Conservation (phyloP, 2,113 vertebrate species). For the Pica pica region DNA sequence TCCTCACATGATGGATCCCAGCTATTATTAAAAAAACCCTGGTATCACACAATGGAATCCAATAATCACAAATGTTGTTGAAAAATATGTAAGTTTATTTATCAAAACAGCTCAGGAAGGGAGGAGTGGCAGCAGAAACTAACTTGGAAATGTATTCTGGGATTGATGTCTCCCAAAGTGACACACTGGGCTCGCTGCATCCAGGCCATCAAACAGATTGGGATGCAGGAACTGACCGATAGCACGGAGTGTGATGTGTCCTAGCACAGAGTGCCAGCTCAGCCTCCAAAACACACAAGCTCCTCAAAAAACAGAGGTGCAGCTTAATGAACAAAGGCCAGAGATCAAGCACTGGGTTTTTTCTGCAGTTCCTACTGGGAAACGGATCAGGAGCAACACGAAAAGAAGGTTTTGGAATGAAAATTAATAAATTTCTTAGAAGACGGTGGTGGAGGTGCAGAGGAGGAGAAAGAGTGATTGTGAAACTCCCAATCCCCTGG, state of each 20-base stretch:
- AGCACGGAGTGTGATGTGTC: background rate
- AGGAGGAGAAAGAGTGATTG: background rate
- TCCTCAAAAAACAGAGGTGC: background rate
- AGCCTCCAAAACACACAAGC: background rate
- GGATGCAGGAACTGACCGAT: background rate
- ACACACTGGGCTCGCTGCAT: background rate
- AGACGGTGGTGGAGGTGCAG: background rate
- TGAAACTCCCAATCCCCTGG: background rate
- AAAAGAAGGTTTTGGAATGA: background rate
- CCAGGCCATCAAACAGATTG: conserved; percentile 30
- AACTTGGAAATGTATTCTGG: background rate
- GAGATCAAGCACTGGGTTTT: background rate
- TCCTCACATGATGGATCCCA: background rate
- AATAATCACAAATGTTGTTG: background rate
- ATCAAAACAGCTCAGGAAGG: conserved; percentile 7
- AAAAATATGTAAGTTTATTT: background rate
- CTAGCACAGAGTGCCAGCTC: background rate
- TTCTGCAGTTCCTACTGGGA: background rate
- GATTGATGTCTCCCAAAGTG: background rate
- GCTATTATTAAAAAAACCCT: background rate
- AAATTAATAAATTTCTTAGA: background rate
- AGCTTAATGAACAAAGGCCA: background rate
- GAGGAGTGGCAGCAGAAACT: background rate
- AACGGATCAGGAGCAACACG: background rate
- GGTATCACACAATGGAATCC: background rate